Conservation (phyloP, 1,140 invertebrate species). For the Lordiphosa collinella region DNA sequence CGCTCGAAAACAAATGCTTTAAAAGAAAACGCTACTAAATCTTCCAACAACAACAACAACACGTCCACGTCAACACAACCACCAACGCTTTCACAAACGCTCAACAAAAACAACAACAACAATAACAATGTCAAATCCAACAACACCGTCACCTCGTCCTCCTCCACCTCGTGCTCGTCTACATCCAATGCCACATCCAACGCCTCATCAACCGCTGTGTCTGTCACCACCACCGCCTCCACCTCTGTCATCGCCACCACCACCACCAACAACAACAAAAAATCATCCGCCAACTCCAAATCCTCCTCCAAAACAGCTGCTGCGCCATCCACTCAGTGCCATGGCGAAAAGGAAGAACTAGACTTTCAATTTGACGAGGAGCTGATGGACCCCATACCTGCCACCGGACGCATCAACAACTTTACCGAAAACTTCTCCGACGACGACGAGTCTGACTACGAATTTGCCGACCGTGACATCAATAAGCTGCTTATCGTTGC, state of each 20-base stretch:
- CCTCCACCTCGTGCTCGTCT: conserved; percentile 39
- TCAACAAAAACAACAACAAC: conserved; percentile 57
- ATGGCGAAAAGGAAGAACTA: conserved; percentile 89
- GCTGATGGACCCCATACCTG: conserved; percentile 85
- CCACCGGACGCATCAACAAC: conserved; percentile 87
- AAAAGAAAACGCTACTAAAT: conserved; percentile 79
- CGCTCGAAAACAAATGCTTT: conserved; percentile 81
- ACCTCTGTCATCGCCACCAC: conserved; percentile 20
- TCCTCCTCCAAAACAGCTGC: conserved; percentile 78
- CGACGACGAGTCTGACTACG: conserved; percentile 89
- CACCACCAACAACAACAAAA: conserved; percentile 43
- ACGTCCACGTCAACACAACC: conserved; percentile 60
- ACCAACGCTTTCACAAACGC: conserved; percentile 72
- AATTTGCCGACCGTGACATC: conserved; percentile 95
- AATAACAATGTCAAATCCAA: conserved; percentile 54
- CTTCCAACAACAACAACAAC: conserved; percentile 52
- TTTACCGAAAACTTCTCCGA: conserved; percentile 89
- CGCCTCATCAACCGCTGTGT: conserved; percentile 45
- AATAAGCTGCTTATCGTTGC: conserved; percentile 98
- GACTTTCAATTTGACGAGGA: conserved; percentile 99
- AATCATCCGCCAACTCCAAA: conserved; percentile 62
- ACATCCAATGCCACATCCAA: conserved; percentile 53
- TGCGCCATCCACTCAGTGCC: conserved; percentile 67
- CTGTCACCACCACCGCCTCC: conserved; percentile 32
- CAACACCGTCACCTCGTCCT: conserved; percentile 34